Conservation (phyloP, 2,797 vertebrate species). For the Peromyscus attwateri region DNA sequence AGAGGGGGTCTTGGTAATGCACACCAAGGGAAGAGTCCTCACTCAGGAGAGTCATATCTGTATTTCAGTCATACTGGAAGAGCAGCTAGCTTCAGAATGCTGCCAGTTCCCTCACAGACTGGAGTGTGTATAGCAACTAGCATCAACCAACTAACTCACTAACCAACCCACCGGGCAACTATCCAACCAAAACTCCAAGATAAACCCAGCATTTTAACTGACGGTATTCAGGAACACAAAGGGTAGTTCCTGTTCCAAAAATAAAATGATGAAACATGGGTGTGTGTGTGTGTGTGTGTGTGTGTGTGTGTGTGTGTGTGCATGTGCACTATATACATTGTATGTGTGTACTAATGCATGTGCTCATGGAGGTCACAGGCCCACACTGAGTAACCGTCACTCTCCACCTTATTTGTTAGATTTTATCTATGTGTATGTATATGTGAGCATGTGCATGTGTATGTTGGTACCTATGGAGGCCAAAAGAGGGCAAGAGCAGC, state of each 20-base stretch:
- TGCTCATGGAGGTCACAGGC: neutral
- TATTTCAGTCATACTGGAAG: neutral
- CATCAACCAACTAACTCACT: neutral
- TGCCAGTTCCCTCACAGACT: neutral
- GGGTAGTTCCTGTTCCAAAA: neutral
- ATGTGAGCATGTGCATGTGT: neutral
- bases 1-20: neutral
- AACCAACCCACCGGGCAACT: neutral
- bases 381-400: neutral
- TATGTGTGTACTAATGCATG: neutral
- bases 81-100: neutral
- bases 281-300: neutral
- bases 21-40: neutral
- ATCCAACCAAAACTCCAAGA: neutral
- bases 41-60: neutral
- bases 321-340: neutral
- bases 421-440: neutral
- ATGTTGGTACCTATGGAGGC: neutral
- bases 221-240: neutral
- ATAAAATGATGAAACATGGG: neutral
- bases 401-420: neutral
- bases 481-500: neutral
- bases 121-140: neutral
- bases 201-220: neutral
- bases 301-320: no score